A percentile compares a stretch with the other conserved stretches of the same genome.
Evolutionary conservation across 2,888 invertebrate genomes (phyloP).

Genomic region (Altica lythri): DNA sequence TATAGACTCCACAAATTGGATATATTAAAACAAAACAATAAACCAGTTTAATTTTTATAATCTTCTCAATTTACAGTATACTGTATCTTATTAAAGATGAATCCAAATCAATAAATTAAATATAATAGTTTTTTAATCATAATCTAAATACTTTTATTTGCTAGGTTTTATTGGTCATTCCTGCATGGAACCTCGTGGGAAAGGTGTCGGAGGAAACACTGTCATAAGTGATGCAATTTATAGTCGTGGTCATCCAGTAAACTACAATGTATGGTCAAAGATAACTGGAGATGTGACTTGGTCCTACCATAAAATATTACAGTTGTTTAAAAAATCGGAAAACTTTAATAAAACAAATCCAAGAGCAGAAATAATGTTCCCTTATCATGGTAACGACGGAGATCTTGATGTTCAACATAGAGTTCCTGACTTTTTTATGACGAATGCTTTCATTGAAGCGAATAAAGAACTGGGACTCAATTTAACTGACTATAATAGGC

Average conservation of each 20-base stretch:
- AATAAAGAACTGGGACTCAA: slow-evolving; percentile 70
- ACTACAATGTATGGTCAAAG: slow-evolving; percentile 58
- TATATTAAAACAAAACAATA: too few species aligned
- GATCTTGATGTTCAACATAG: slow-evolving; percentile 35
- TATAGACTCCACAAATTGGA: too few species aligned
- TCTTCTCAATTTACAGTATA: too few species aligned
- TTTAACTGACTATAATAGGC: slow-evolving; percentile 70
- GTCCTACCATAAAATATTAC: slow-evolving; percentile 64
- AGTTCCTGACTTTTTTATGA: slow-evolving; percentile 21
- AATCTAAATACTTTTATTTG: too few species aligned
- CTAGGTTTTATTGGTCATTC: slow-evolving; percentile 19
- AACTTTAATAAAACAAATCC: slow-evolving; percentile 22
- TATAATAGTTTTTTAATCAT: too few species aligned
- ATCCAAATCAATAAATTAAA: too few species aligned
- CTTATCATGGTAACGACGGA: slow-evolving; percentile 31
- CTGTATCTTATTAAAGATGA: too few species aligned
- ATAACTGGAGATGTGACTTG: slow-evolving; percentile 48
- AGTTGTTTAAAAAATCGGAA: slow-evolving; percentile 50
- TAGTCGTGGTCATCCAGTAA: slow-evolving; percentile 56
- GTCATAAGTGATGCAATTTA: slow-evolving; percentile 60
- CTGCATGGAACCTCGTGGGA: slow-evolving; percentile 50
- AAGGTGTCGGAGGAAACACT: slow-evolving; percentile 60
- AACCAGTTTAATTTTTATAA: too few species aligned
- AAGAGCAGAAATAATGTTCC: slow-evolving; percentile 16
- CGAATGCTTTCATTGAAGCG: slow-evolving; percentile 64